A percentile compares a stretch with the other conserved stretches of the same genome.
These are phyloP conservation scores for Philereme vetulata DNA, from an alignment of 2,888 invertebrate genomes.

Conservation along the genomic window DNA sequence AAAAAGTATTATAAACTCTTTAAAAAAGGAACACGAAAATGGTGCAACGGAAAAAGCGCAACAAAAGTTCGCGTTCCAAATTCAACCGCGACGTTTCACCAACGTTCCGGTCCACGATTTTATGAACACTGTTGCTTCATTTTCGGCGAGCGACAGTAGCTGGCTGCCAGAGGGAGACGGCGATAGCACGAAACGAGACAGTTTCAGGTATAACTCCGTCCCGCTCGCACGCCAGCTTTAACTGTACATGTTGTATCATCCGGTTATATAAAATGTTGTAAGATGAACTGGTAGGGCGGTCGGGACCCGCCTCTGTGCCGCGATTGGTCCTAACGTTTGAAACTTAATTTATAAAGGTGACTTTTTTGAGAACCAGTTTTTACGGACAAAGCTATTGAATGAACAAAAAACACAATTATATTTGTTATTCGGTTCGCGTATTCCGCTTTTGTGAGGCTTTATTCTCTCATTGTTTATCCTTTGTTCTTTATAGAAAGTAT, in stretches of 20 bases:
- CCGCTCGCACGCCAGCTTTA: conserved; percentile 71
- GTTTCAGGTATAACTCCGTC: conserved; percentile 65
- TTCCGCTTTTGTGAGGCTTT: conserved; percentile 67
- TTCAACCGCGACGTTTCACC: conserved; percentile 38
- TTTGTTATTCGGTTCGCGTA: conserved; percentile 76
- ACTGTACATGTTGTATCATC: conserved; percentile 84
- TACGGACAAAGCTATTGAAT: conserved; percentile 78
- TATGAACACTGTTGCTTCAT: conserved; percentile 79
- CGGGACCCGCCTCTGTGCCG: conserved; percentile 58
- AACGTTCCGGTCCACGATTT: conserved; percentile 63
- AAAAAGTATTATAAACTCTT: conserved; percentile 10
- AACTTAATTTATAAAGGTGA: conserved; percentile 83
- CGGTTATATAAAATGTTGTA: conserved; percentile 82
- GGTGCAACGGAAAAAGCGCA: conserved; percentile 17
- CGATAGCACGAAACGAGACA: conserved; percentile 71
- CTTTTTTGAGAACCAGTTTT: conserved; percentile 79
- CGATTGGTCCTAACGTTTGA: conserved; percentile 70
- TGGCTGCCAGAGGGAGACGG: conserved; percentile 60
- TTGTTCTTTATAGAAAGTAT: conserved; percentile 48
- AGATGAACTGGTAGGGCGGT: conserved; percentile 71
- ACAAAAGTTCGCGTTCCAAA: conserved; percentile 32
- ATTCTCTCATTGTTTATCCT: conserved; percentile 59
- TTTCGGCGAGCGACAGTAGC: conserved; percentile 70
- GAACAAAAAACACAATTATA: conserved; percentile 81
- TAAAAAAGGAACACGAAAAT: conserved; percentile 15